Evolutionary conservation across 2,888 invertebrate species (phyloP), one percentile per base, ranked within the genome.

Genomic region (Elysia crispata): DNA sequence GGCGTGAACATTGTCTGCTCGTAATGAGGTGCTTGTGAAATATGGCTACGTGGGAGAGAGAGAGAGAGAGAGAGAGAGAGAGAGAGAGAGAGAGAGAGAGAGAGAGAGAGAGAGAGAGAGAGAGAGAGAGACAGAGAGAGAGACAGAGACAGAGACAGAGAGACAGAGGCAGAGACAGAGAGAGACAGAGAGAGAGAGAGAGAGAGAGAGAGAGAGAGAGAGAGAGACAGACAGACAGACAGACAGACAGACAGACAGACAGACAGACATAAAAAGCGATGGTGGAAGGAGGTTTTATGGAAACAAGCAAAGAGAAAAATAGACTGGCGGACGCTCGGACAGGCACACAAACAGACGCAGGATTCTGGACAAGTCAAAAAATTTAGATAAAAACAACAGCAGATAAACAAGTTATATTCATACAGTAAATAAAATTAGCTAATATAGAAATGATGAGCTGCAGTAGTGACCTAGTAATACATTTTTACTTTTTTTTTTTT

Each of bases 101-200:
- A 6, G 73, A 73, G 20, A 18, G 50, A 73, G 5, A 23, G 50
- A 50, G 28, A 73, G 73, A 50, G 25, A 23, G 50, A 73, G 49
- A n/a, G 73, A 57, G 50, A 73, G 57, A 73, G 57, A 57, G 57
- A 57, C 30, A 73, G 28, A 28, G 23, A 20, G n/a, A 15, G 20
- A 15, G 20, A 33, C 18, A 20, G 31, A 6, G 5, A 28, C 3
- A 70, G 70, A 28, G 33, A n/a, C 33, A 13, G 70, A 70, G 70
- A 33, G 50, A 73, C 54, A 73, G 73, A 54, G 50, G 54, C 54
- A 73, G 73, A 54, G 54, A 73, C 54, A 73, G 73, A 54, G 54
- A 73, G 28, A 30, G 73, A 73, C 54, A 57, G 25, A 57, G 73
- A 73, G 73, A 57, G 54, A 73, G 57, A 73, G 73, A 73, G 57